Evolutionary conservation across 2,113 vertebrate genomes (phyloP), one percentile per base, ranked within the genome.

Genomic region (Hippocampus abdominalis): DNA sequence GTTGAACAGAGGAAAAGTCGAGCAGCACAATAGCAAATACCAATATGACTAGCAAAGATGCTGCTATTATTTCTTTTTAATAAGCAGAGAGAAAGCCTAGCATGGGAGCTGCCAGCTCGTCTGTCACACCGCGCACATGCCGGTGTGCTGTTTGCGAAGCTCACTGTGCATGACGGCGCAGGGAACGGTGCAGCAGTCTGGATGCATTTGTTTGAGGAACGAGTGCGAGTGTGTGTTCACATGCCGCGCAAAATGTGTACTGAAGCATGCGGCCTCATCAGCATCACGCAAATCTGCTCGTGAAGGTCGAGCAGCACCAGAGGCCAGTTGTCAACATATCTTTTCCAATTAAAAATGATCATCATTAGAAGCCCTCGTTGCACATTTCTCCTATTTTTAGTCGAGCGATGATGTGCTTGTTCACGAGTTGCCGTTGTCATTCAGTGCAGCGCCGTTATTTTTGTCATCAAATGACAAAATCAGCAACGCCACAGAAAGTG

Each of bases 241-340:
- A 82, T 73, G 76, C 61, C 54, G 64, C 57, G 73, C 60, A 74
- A 78, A 87, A 81, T 78, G 81, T 77, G 72, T 61, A 86, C 68
- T 76, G 72, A 89, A 82, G 81, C 81, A 56, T 70, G 67, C 20
- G 42, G 57, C 73, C 53, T 73, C 72, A 79, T 86, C 82, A 72
- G 74, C 76, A 75, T 86, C 83, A 84, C 32, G 65, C 84, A 82
- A 76, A 86, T 81, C 80, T 66, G 76, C 64, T 36, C 74, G 81
- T 74, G 82, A 89, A 88, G 84, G 84, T 86, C 75, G 69, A 71
- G 79, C 70, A 84, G 63, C 84, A 86, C 82, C 81, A 83, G 78
- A 81, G 84, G 87, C 80, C 68, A 18, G 70, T 67, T 82, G 83
- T 86, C 87, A 85, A 77, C 73, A 72, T 65, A 78, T 79, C 82